Percentiles rank a stretch among this genome's conserved stretches.
phyloP scores from a whole-genome alignment of 2,888 invertebrate genomes.

The Sarcophaga variegata region DNA sequence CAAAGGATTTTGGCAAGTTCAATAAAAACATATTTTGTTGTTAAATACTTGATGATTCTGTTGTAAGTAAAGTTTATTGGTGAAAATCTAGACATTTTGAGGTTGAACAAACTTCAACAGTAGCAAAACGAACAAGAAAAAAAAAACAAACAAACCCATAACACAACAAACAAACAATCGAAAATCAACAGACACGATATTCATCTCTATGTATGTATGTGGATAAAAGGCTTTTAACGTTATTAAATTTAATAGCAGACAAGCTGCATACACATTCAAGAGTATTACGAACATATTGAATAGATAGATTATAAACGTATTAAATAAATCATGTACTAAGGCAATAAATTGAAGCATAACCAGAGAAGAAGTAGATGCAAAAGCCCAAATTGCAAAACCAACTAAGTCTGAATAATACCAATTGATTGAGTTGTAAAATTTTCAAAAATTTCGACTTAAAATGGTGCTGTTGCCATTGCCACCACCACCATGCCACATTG shows the following conservation, averaged over 20 bases:
- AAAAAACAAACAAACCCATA: neutral
- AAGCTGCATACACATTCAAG: constrained; percentile 31
- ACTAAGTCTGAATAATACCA: neutral
- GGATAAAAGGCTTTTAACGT: constrained; percentile 59
- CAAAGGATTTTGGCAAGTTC: constrained; percentile 67
- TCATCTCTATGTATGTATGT: neutral
- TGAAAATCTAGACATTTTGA: constrained; percentile 64
- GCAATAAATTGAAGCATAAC: constrained; percentile 23
- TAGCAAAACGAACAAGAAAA: constrained; percentile 10
- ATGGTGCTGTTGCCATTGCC: neutral
- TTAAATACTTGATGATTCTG: constrained; percentile 62
- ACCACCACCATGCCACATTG: neutral
- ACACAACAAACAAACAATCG: constrained; percentile 19
- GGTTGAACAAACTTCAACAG: constrained; percentile 62
- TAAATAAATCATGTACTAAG: constrained; percentile 33
- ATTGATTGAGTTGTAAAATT: constrained; percentile 37
- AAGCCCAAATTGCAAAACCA: neutral
- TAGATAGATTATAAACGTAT: constrained; percentile 31
- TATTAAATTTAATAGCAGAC: constrained; percentile 62
- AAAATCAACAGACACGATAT: neutral
- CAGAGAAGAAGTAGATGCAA: neutral
- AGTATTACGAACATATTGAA: neutral
- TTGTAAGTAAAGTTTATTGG: constrained; percentile 63
- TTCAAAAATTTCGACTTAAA: neutral
- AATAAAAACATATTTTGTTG: constrained; percentile 62